Conservation (phyloP, 2,888 invertebrate species). For the Choristoneura rosaceana region DNA sequence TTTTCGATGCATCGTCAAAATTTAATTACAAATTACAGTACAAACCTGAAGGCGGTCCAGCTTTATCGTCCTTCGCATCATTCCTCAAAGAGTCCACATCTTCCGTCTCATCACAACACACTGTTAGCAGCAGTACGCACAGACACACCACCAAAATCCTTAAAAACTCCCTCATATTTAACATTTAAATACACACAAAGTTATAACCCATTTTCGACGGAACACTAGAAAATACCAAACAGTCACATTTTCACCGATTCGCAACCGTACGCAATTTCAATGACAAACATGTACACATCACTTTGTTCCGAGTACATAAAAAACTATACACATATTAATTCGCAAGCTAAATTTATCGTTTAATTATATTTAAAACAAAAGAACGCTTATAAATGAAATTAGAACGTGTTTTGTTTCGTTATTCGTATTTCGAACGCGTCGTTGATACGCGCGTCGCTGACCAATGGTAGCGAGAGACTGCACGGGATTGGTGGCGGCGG, state of each 20-base stretch:
- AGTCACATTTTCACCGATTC: slow-evolving; percentile 81
- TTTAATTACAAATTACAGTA: neutral
- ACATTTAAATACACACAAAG: slow-evolving; percentile 55
- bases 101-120: slow-evolving; percentile 67
- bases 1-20: too few species aligned
- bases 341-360: neutral
- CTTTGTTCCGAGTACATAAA: slow-evolving; percentile 46
- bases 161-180: slow-evolving; percentile 77
- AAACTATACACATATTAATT: neutral
- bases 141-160: slow-evolving; percentile 75
- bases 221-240: slow-evolving; percentile 56
- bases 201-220: slow-evolving; percentile 70
- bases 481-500: slow-evolving; percentile 54
- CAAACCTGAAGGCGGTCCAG: slow-evolving; percentile 67
- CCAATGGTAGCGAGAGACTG: slow-evolving; percentile 69
- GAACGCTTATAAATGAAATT: slow-evolving; percentile 21
- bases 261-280: slow-evolving; percentile 59
- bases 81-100: slow-evolving; percentile 59
- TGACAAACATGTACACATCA: slow-evolving; percentile 55
- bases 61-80: slow-evolving; percentile 67
- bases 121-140: slow-evolving; percentile 67
- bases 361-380: neutral
- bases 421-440: slow-evolving; percentile 52
- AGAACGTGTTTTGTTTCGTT: slow-evolving; percentile 56
- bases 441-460: slow-evolving; percentile 61